Conservation (phyloP, 2,888 invertebrate genomes). For the Lumbricus terrestris region DNA sequence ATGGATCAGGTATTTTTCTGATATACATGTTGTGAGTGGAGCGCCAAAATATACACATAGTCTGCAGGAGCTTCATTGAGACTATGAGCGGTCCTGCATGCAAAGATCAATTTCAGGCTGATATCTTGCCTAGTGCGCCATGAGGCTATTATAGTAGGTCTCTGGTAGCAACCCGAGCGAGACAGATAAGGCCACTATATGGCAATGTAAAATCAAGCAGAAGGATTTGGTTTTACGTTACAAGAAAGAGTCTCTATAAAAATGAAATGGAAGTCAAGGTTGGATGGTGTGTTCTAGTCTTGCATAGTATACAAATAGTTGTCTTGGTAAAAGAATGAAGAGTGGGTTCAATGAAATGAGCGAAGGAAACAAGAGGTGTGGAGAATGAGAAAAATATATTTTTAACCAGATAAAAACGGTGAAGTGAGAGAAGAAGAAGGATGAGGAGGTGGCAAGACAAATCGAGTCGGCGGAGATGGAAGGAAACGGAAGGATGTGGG, state of each 20-base stretch:
- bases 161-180: not conserved
- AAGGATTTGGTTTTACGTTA: too few relatives aligned
- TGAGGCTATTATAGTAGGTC: too few relatives aligned
- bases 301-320: not conserved
- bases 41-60: too few relatives aligned
- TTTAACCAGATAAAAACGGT: not conserved
- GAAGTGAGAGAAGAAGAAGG: not conserved
- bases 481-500: not conserved
- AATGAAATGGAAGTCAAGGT: not conserved
- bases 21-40: too few relatives aligned
- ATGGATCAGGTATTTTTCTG: not conserved
- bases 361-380: not conserved
- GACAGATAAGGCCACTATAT: too few relatives aligned
- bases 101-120: too few relatives aligned
- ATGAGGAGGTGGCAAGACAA: not conserved
- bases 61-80: too few relatives aligned
- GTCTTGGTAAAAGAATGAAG: not conserved
- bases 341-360: not conserved
- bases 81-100: too few relatives aligned
- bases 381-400: not conserved
- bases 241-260: not conserved
- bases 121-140: too few relatives aligned
- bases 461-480: not conserved
- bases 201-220: not conserved
- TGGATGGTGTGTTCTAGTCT: not conserved